Percentiles rank a stretch among this genome's conserved stretches.
These are phyloP conservation scores for Chaitophorus viminalis DNA, from an alignment of 2,888 invertebrate genomes.

Conservation along the genomic window DNA sequence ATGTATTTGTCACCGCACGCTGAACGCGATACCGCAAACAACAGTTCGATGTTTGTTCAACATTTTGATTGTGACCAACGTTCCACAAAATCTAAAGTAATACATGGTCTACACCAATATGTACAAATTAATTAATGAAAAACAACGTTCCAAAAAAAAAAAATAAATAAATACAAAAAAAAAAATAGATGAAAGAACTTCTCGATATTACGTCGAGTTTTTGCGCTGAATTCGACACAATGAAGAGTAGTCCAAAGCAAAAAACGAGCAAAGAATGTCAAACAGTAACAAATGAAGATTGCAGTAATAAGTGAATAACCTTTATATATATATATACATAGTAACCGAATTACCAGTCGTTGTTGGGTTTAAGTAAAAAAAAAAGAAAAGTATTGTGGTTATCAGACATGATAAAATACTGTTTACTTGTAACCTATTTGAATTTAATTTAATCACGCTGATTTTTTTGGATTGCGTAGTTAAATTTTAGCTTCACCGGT, in stretches of 20 bases:
- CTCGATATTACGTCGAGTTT: neutral
- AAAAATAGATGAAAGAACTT: constrained; percentile 12
- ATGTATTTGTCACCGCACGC: neutral
- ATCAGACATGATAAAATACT: no score
- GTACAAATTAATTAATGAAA: no score
- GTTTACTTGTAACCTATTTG: no score
- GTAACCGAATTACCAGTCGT: no score
- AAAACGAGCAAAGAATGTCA: neutral
- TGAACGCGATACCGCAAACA: neutral
- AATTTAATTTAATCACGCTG: no score
- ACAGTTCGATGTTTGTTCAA: neutral
- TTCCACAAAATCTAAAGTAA: neutral
- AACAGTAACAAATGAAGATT: neutral
- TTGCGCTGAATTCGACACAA: neutral
- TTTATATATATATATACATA: neutral
- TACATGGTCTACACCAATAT: neutral
- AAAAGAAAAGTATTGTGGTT: no score
- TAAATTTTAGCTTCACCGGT: no score
- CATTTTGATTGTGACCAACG: neutral
- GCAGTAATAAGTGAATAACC: neutral
- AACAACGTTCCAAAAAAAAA: neutral
- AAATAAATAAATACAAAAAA: neutral
- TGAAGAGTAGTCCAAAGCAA: neutral
- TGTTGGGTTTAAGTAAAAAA: no score
- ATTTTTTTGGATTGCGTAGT: no score